Evolutionary conservation across 2,888 invertebrate species (phyloP).

Genomic region (Drosophila emarginata): DNA sequence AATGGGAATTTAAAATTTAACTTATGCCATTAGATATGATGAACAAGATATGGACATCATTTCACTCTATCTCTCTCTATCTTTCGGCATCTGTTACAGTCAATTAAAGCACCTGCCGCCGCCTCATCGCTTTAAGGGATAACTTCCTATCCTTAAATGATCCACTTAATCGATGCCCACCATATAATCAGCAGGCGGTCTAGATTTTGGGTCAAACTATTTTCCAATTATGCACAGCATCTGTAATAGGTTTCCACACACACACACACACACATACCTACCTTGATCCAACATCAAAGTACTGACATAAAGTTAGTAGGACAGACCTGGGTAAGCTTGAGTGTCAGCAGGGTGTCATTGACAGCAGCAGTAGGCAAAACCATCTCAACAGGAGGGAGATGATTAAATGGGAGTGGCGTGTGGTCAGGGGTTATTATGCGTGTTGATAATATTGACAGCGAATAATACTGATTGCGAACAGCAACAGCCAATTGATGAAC

Average conservation of each 20-base stretch:
- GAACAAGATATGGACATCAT: background rate
- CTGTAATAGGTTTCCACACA: slow-evolving; percentile 8
- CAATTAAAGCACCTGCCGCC: background rate
- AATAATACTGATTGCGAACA: slow-evolving; percentile 61
- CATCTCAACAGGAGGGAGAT: slow-evolving; percentile 10
- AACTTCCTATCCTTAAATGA: slow-evolving; percentile 23
- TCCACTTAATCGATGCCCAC: slow-evolving; percentile 46
- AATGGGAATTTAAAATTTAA: slow-evolving; percentile 15
- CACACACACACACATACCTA: slow-evolving; percentile 40
- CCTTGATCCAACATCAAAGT: slow-evolving; percentile 59
- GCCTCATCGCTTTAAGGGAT: background rate
- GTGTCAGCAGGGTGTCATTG: slow-evolving; percentile 68
- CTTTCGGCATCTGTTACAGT: background rate
- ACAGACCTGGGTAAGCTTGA: slow-evolving; percentile 21
- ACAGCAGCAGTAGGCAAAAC: slow-evolving; percentile 24
- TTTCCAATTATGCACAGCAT: slow-evolving; percentile 66
- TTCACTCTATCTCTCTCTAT: background rate
- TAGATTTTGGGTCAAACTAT: slow-evolving; percentile 52
- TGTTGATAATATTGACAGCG: slow-evolving; percentile 68
- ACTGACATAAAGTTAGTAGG: slow-evolving; percentile 29
- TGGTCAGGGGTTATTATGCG: slow-evolving; percentile 31
- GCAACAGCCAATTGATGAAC: background rate
- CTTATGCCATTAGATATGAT: slow-evolving; percentile 6
- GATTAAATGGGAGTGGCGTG: background rate
- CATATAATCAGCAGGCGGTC: slow-evolving; percentile 23